These are phyloP conservation scores for Ridgeia piscesae DNA, from an alignment of 1,140 invertebrate species.

Conservation along the genomic window DNA sequence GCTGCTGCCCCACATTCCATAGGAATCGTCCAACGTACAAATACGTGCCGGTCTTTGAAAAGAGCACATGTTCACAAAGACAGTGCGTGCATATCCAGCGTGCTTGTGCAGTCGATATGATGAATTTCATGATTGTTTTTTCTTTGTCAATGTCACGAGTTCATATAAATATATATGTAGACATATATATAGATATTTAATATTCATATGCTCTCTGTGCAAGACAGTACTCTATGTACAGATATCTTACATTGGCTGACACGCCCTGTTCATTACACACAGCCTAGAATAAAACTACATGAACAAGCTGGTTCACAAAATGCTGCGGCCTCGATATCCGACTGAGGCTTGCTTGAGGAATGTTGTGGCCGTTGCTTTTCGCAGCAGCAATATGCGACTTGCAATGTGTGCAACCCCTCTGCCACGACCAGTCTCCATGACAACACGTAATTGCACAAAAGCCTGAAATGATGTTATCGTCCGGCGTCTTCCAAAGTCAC, in stretches of 20 bases:
- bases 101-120: neutral
- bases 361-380: neutral
- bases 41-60: neutral
- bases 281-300: neutral
- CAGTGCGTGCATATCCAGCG: neutral
- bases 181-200: conserved; percentile 2
- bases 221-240: neutral
- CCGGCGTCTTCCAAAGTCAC: neutral
- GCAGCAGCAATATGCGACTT: neutral
- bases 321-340: neutral
- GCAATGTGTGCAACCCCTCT: neutral
- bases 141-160: neutral
- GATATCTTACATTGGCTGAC: neutral
- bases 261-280: neutral
- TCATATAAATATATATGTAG: conserved; percentile 2
- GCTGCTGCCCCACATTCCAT: neutral
- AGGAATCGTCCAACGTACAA: neutral
- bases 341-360: neutral
- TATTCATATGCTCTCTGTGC: neutral
- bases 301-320: neutral
- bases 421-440: neutral
- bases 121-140: neutral
- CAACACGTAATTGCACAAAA: neutral
- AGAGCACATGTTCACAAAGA: neutral
- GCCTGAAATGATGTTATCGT: neutral